Percentiles rank a stretch among this genome's conserved stretches.
phyloP scores from a whole-genome alignment of 1,140 invertebrate species.

The Dinoponera quadriceps region DNA sequence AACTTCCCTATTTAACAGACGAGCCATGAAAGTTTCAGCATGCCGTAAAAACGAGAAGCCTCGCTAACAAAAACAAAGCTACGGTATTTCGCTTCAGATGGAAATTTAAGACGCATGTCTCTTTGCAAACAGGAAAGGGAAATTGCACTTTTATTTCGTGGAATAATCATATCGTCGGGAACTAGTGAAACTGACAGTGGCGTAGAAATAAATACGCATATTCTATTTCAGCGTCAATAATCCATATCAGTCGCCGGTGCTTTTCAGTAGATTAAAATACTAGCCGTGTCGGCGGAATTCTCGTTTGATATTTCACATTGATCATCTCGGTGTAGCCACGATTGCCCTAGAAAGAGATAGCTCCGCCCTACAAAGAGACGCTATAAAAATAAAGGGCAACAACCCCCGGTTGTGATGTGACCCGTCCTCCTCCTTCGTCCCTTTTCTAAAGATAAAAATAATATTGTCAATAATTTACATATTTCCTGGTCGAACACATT shows the following conservation, averaged over 20 bases:
- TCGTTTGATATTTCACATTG: background rate
- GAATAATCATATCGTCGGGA: no score
- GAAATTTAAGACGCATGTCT: no score
- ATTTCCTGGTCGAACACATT: background rate
- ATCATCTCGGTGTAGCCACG: conserved; percentile 18
- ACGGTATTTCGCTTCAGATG: no score
- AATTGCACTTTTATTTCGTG: no score
- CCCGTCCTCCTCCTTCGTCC: background rate
- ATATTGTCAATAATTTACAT: conserved; percentile 37
- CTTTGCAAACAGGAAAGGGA: no score
- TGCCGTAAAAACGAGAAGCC: no score
- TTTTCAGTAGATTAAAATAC: background rate
- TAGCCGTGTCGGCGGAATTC: background rate
- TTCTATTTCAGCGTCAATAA: background rate
- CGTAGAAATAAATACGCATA: background rate
- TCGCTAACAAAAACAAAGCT: no score
- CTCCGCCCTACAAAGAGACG: conserved; percentile 2
- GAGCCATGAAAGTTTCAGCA: no score
- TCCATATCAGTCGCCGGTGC: background rate
- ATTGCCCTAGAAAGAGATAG: conserved; percentile 24
- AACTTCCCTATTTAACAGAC: no score
- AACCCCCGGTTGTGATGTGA: conserved; percentile 44
- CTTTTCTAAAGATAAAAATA: conserved; percentile 38
- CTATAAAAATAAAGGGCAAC: conserved; percentile 38
- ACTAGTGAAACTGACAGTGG: no score